These are phyloP conservation scores for Andrena cerasifolii DNA, from an alignment of 1,140 invertebrate genomes.

Conservation along the genomic window DNA sequence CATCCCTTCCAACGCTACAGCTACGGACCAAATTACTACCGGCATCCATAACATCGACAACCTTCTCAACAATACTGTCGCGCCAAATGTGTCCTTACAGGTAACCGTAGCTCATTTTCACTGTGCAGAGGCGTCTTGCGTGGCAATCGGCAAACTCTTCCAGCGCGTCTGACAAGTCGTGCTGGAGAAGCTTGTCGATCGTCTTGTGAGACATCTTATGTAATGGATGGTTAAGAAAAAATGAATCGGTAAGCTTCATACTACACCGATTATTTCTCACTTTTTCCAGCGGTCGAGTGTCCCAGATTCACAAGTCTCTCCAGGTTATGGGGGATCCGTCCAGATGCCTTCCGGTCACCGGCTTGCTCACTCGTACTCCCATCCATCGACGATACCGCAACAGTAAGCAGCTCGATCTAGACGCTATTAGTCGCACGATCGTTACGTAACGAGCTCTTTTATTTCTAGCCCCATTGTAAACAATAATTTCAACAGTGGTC, in stretches of 20 bases:
- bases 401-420: slow-evolving; percentile 71
- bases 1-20: slow-evolving; percentile 86
- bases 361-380: slow-evolving; percentile 80
- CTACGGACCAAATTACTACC: slow-evolving; percentile 84
- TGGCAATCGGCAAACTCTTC: too few relatives aligned
- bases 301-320: slow-evolving; percentile 88
- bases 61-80: slow-evolving; percentile 90
- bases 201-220: too few relatives aligned
- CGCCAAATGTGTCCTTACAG: slow-evolving; percentile 90
- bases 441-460: slow-evolving; percentile 3
- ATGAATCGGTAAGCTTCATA: neutral
- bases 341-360: slow-evolving; percentile 81
- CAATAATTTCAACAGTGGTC: slow-evolving; percentile 79
- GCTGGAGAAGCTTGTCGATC: too few relatives aligned
- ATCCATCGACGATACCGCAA: slow-evolving; percentile 79
- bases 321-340: slow-evolving; percentile 84
- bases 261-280: too few relatives aligned
- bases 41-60: slow-evolving; percentile 89
- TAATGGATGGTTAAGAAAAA: neutral
- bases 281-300: slow-evolving; percentile 85
- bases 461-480: slow-evolving; percentile 76
- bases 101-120: slow-evolving; percentile 69
- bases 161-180: too few relatives aligned
- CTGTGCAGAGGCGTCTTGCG: too few relatives aligned
- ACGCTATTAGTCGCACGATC: neutral